phyloP scores from a whole-genome alignment of 2,113 vertebrate species.

The Rhea americana region DNA sequence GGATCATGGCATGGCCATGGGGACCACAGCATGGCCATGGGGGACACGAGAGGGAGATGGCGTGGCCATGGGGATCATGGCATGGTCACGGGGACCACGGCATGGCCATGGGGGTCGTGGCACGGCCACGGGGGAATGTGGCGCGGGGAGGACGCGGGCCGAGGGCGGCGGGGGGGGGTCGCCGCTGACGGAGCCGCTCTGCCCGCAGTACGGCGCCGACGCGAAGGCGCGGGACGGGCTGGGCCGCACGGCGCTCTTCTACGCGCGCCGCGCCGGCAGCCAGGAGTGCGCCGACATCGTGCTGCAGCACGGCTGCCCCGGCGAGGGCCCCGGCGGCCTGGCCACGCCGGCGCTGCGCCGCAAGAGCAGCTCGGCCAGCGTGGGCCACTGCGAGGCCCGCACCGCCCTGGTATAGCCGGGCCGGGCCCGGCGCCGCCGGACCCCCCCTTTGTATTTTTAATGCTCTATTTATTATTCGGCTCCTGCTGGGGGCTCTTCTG shows the following conservation, averaged over 20 bases:
- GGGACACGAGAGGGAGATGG: no score
- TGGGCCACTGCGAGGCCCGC: constrained; percentile 85
- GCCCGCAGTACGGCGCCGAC: constrained; percentile 86
- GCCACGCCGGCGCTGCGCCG: constrained; percentile 85
- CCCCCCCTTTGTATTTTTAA: background rate
- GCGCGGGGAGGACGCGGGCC: no score
- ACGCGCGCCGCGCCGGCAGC: constrained; percentile 85
- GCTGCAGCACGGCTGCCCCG: constrained; percentile 89
- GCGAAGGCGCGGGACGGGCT: constrained; percentile 85
- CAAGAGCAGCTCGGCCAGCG: constrained; percentile 88
- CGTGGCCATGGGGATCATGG: no score
- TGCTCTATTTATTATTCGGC: background rate
- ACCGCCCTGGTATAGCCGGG: constrained; percentile 75
- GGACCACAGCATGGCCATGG: no score
- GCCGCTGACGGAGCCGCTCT: fast-evolving
- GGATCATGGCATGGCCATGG: fast-evolving
- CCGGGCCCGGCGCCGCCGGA: background rate
- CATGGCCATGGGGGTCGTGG: fast-evolving
- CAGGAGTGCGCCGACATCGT: constrained; percentile 90
- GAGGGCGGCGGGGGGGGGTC: no score
- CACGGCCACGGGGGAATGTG: background rate
- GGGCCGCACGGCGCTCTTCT: constrained; percentile 85
- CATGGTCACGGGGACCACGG: fast-evolving
- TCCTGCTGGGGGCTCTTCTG: background rate
- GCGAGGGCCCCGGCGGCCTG: constrained; percentile 76